Percentiles rank a stretch among this genome's conserved stretches.
phyloP scores from a whole-genome alignment of 2,113 vertebrate genomes.

The Trachemys scripta region DNA sequence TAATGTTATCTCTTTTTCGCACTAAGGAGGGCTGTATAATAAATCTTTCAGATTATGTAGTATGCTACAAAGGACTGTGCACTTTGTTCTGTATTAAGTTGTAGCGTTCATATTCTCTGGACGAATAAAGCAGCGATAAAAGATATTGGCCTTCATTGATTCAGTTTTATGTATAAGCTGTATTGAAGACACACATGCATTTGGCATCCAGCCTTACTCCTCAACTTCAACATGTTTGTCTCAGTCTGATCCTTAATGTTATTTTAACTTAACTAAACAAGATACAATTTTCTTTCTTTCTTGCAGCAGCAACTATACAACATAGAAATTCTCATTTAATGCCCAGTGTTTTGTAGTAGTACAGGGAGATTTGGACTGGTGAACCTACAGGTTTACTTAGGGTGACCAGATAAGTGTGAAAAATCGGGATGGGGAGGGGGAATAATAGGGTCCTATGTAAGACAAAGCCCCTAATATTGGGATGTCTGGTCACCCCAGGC shows the following conservation, averaged over 20 bases:
- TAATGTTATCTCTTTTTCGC: slow-evolving; percentile 23
- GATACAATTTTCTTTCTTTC: slow-evolving; percentile 29
- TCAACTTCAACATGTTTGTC: slow-evolving; percentile 38
- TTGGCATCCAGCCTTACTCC: slow-evolving; percentile 17
- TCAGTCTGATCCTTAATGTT: slow-evolving; percentile 50
- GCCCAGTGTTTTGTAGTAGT: rapidly evolving
- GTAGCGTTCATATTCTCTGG: slow-evolving; percentile 40
- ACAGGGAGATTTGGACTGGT: not conserved
- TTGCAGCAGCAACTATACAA: slow-evolving; percentile 50
- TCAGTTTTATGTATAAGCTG: slow-evolving; percentile 67
- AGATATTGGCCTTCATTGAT: slow-evolving; percentile 72
- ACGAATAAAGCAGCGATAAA: slow-evolving; percentile 73
- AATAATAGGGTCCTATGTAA: not conserved
- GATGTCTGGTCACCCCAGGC: not conserved
- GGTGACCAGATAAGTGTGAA: not conserved
- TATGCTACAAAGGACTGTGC: slow-evolving; percentile 51
- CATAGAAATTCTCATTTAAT: slow-evolving; percentile 44
- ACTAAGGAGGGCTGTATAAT: slow-evolving; percentile 47
- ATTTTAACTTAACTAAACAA: slow-evolving; percentile 72
- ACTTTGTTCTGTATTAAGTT: slow-evolving; percentile 16
- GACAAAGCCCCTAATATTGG: not conserved
- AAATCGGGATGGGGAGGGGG: not conserved
- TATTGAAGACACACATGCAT: not conserved
- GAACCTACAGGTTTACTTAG: rapidly evolving
- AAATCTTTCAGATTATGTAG: slow-evolving; percentile 62